Conservation (phyloP, 2,113 vertebrate species). For the Tenrec ecaudatus region DNA sequence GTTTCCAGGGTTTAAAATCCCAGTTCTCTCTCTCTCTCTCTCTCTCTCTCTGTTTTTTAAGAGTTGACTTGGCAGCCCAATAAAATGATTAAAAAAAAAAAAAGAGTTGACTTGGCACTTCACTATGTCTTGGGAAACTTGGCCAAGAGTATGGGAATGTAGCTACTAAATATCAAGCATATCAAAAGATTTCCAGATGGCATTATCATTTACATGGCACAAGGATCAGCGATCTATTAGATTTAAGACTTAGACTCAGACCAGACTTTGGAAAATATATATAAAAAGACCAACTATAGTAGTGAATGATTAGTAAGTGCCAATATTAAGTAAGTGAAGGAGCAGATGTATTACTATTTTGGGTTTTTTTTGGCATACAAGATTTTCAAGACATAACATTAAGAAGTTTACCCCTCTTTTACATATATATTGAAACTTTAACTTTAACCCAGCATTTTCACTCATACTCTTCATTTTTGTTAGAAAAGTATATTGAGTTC, state of each 20-base stretch:
- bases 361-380: conserved; percentile 37
- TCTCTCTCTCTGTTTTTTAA: too few species aligned
- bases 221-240: background rate
- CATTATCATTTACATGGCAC: conserved; percentile 25
- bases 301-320: background rate
- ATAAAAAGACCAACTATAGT: conserved; percentile 1
- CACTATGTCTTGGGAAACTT: conserved; percentile 26
- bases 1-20: conserved; percentile 4
- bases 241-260: conserved; percentile 47
- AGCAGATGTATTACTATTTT: conserved; percentile 16
- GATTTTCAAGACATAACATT: conserved; percentile 17
- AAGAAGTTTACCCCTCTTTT: conserved; percentile 20
- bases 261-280: conserved; percentile 17
- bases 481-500: background rate
- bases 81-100: too few species aligned
- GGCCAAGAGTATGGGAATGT: background rate
- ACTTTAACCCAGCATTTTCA: background rate
- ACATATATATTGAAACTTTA: background rate
- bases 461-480: background rate
- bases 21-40: too few species aligned
- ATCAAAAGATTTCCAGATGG: conserved; percentile 50
- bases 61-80: too few species aligned
- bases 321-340: conserved; percentile 20
- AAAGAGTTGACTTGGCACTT: conserved; percentile 32
- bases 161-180: conserved; percentile 47